A percentile compares a stretch with the other conserved stretches of the same genome.
Evolutionary conservation across 2,797 vertebrate genomes (phyloP).

Genomic region (Hippoglossus hippoglossus): DNA sequence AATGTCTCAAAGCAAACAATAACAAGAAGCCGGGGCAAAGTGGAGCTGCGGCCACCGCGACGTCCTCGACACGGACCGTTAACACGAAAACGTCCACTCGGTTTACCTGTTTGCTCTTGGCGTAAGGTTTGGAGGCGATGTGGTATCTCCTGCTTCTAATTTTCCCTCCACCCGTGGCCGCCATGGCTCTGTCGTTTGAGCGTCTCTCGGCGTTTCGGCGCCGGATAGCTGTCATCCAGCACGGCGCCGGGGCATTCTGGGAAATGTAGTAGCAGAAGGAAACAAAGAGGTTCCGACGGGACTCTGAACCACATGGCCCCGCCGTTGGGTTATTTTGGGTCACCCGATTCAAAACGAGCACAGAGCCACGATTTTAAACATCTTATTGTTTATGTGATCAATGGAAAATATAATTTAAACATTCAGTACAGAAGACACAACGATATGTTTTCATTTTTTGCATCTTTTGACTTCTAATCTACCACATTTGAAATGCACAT

Average conservation of each 20-base stretch:
- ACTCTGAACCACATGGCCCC: not conserved
- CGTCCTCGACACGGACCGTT: not conserved
- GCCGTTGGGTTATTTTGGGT: not conserved
- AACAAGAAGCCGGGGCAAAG: conserved; percentile 56
- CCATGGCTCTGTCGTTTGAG: conserved; percentile 85
- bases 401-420: no score
- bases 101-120: conserved; percentile 87
- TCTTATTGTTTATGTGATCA: not conserved
- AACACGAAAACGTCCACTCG: conserved; percentile 5
- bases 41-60: conserved; percentile 15
- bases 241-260: conserved; percentile 64
- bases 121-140: conserved; percentile 87
- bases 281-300: conserved; percentile 50
- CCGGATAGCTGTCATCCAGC: conserved; percentile 84
- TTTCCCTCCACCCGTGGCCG: conserved; percentile 91
- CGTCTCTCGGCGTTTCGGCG: conserved; percentile 80
- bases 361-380: not conserved
- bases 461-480: no score
- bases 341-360: not conserved
- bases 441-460: no score
- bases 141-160: conserved; percentile 89
- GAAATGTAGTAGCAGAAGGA: conserved; percentile 72
- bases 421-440: no score
- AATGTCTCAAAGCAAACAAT: conserved; percentile 83
- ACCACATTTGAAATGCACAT: no score